Base-by-base conservation (phyloP, 2,797 vertebrate species). In the Phaenicophaeus curvirostris region DNA sequence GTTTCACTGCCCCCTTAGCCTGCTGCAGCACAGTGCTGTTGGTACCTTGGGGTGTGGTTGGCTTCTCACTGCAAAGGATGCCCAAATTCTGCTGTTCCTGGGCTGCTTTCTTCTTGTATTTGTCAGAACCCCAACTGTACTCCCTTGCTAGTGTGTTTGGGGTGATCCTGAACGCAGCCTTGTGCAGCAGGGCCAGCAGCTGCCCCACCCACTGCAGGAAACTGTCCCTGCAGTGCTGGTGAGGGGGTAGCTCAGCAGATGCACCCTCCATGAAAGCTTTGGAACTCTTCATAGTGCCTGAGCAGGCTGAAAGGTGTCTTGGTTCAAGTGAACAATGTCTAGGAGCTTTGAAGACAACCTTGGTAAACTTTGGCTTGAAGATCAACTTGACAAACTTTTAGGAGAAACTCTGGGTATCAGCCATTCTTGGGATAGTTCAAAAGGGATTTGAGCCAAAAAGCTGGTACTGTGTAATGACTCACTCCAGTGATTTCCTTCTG, bases 401-500 rank as follows among this genome's bases (percentile, higher is more conserved):
- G 67, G 39, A 77, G 72, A n/a, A 28, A 14, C 12, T 85, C 16
- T 89, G 91, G 83, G n/a, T 41, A 39, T 80, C 51, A 30, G 79
- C 81, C 44, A 16, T 53, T 41, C 87, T 65, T 1, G 0, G 87
- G 85, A 25, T 7, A 23, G 51, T 41, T 77, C 50, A 16, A 19
- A 46, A 86, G 62, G 65, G 68, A 39, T 37, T 31, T 42, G 73
- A 35, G 85, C 87, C 87, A 80, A 24, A 20, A 72, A 48, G 69
- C 67, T 87, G 35, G 61, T 16, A 33, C 58, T 62, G 80, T 66
- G 6, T 25, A 58, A 35, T 73, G 81, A n/a, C 74, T 78, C 25
- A n/a, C 74, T 78, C 25, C 85, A 21, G 74, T 55, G 58, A 11
- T 18, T 89, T 91, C 68, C 89, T 91, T 68, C 80, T 62, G 61